Evolutionary conservation across 2,113 vertebrate genomes (phyloP), one percentile per base, ranked within the genome.

Genomic region (Lepus europaeus): DNA sequence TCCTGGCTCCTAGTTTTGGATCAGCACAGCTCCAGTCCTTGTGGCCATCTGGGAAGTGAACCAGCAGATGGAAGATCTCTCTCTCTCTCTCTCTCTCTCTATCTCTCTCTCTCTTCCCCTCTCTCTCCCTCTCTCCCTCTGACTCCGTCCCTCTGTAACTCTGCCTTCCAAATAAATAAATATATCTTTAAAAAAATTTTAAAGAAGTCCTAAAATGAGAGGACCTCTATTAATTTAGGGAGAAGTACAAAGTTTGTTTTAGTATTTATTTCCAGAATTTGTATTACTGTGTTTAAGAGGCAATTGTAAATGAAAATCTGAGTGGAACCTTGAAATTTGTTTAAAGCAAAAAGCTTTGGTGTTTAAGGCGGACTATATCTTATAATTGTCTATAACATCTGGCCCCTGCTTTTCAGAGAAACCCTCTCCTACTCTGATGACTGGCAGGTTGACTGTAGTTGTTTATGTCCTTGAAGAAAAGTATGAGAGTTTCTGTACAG

Each of bases 261-360:
- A 90, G 87, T 17, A 31, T 63, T 79, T 69, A 8, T 69, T 63
- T 70, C 79, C 6, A 16, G 39, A 64, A 91, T 92, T 56, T 83
- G 17, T 70, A 69, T 83, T 84, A 64, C 8, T 29, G 5, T n/a
- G 3, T 82, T 87, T 86, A 88, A 89, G 51, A 76, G 33, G 33
- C 11, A 49, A 36, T 88, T 33, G 11, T 36, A 53, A 31, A 11
- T 59, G 22, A 59, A 89, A 82, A 66, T 92, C 31, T 85, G 36
- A 89, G 90, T 16, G 39, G 33, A 82, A 92, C 69, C 16, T 64
- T 80, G 23, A 88, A 83, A 89, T 63, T 25, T 84, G 79, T 66
- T 90, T 90, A 53, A 89, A 66, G 59, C 61, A 66, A 53, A 76
- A 89, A 89, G 9, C 33, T 78, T 72, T 36, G 78, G 45, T 45